phyloP scores from a whole-genome alignment of 2,888 invertebrate genomes.

The Heliconius hortense region DNA sequence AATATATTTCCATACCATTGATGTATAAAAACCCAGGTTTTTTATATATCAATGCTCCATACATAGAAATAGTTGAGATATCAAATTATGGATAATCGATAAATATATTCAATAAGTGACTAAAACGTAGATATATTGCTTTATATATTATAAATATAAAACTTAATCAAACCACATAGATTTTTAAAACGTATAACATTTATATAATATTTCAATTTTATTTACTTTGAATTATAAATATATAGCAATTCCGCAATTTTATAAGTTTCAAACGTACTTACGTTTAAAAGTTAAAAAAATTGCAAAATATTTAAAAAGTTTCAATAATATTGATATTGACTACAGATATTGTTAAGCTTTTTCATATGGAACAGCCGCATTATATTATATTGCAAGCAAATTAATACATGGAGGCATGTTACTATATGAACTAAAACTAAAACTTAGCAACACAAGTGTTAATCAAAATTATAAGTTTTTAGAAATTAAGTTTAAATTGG shows the following conservation, averaged over 20 bases:
- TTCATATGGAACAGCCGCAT: neutral
- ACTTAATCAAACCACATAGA: constrained; percentile 22
- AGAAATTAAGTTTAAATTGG: neutral
- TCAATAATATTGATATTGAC: constrained; percentile 23
- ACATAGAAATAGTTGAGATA: constrained; percentile 1
- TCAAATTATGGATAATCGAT: neutral
- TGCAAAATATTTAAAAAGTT: neutral
- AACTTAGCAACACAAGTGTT: neutral
- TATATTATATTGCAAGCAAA: neutral
- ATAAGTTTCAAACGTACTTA: neutral
- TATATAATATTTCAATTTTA: neutral
- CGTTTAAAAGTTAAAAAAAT: neutral
- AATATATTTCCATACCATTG: neutral
- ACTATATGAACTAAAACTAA: neutral
- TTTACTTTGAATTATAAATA: neutral
- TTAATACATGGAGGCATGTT: neutral
- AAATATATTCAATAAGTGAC: neutral
- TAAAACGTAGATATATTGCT: constrained; percentile 6
- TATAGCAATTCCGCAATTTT: neutral
- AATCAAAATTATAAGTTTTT: neutral
- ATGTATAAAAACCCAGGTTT: neutral
- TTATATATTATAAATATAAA: constrained; percentile 4
- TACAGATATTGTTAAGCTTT: neutral
- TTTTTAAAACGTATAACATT: constrained; percentile 16
- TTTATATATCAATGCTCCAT: neutral